A percentile compares a stretch with the other conserved stretches of the same genome.
Conservation (phyloP, 2,888 invertebrate species). For the Lasioglossum malachurum region DNA sequence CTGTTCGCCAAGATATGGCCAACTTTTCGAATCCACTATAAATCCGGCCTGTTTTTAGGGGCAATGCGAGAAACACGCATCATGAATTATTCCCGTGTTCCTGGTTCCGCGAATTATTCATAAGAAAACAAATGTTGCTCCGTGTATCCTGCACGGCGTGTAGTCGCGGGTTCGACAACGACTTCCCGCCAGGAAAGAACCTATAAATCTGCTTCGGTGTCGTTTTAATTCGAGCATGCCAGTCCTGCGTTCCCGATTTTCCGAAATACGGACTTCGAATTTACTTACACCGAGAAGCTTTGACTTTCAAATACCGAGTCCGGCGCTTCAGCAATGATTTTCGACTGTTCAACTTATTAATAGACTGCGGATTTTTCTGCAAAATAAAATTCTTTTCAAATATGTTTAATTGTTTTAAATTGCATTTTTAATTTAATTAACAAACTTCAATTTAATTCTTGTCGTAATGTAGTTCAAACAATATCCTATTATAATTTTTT, state of each 20-base stretch:
- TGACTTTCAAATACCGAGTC: not conserved
- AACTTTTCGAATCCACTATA: constrained; percentile 47
- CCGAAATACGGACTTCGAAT: not conserved
- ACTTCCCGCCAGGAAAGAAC: constrained; percentile 19
- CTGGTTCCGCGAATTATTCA: constrained; percentile 57
- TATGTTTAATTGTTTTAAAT: no score
- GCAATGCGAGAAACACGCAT: constrained; percentile 30
- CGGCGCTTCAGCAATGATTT: not conserved
- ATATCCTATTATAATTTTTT: no score
- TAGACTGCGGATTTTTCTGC: no score
- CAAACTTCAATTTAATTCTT: no score
- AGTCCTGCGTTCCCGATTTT: not conserved
- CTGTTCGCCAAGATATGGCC: constrained; percentile 26
- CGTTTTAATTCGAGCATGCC: constrained; percentile 20
- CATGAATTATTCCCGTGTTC: constrained; percentile 60
- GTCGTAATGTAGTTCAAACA: no score
- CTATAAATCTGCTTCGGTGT: constrained; percentile 42
- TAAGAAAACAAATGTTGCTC: constrained; percentile 54
- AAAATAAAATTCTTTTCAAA: no score
- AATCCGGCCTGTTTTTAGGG: constrained; percentile 41
- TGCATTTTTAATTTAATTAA: no score
- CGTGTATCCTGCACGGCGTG: constrained; percentile 14
- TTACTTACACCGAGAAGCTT: not conserved
- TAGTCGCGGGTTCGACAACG: constrained; percentile 17
- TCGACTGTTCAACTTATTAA: not conserved